These are phyloP conservation scores for Stomorhina lunata DNA, from an alignment of 2,888 invertebrate genomes.

Conservation along the genomic window DNA sequence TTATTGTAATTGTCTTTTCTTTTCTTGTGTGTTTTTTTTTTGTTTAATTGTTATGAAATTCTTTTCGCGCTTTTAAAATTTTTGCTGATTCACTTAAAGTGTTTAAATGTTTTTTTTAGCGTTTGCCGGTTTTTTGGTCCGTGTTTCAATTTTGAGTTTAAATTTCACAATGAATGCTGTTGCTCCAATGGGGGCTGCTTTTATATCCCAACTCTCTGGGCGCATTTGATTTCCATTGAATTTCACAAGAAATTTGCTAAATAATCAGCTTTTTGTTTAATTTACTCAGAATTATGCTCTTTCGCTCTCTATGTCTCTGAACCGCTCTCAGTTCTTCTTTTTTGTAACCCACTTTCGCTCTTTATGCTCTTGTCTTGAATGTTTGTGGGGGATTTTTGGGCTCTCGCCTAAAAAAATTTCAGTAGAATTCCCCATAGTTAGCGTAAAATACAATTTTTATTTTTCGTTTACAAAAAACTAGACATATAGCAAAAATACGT, in stretches of 20 bases:
- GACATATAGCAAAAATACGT: neutral
- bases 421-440: constrained; percentile 65
- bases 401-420: constrained; percentile 44
- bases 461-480: neutral
- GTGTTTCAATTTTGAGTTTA: constrained; percentile 78
- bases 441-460: constrained; percentile 40
- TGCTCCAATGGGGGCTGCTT: constrained; percentile 68
- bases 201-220: constrained; percentile 75
- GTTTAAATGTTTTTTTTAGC: constrained; percentile 23
- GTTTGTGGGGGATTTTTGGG: constrained; percentile 55
- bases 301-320: neutral
- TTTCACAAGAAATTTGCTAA: constrained; percentile 73
- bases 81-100: constrained; percentile 48
- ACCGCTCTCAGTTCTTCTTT: no score
- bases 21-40: constrained; percentile 46
- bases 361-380: constrained; percentile 17
- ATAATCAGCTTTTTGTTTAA: constrained; percentile 58
- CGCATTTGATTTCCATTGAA: constrained; percentile 68
- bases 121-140: constrained; percentile 22
- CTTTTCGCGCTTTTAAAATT: constrained; percentile 70
- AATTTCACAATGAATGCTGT: constrained; percentile 79
- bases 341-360: neutral
- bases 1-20: constrained; percentile 29
- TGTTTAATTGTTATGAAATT: constrained; percentile 75
- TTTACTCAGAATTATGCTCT: constrained; percentile 28